Evolutionary conservation across 2,113 vertebrate species (phyloP), one percentile per base, ranked within the genome.

Genomic region (Rhadina sibilatrix): DNA sequence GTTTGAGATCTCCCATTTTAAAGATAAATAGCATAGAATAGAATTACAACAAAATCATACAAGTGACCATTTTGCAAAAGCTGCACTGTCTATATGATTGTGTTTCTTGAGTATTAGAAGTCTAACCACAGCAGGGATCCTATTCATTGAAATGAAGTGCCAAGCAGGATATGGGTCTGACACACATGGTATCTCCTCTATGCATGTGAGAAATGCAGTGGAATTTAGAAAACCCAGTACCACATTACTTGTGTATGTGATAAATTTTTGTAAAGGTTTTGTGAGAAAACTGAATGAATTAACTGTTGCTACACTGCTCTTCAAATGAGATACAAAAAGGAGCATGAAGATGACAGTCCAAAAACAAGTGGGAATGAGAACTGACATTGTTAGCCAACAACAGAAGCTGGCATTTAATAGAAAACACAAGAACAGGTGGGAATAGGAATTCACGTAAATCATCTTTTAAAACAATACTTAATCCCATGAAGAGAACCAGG

Each of bases 241-340:
- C 40, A 64, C 21, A 6, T 15, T 12, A 52, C 17, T 77, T 54
- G 15, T 28, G 33, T 24, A 24, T 0, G 0, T 23, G 12, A 1
- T 71, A 44, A 60, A 2, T 14, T 71, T 61, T 53, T 52, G n/a
- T 31, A n/a, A 82, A 76, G 9, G 24, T 42, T 42, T 23, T 81
- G 68, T 19, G 46, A 79, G 13, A 77, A 65, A 86, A 70, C 5
- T 6, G 24, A 35, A 22, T 49, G 2, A 78, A 75, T 50, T 53
- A 59, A 33, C 11, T 71, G 31, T 9, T 89, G 19, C 12, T 38
- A 19, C 19, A 40, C 23, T 25, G 37, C 4, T 79, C n/a, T 82
- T 91, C 66, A 74, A 69, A 40, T 10, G 12, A 70, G 82, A 53
- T 35, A 42, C 24, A 68, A 38, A 44, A n/a, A 31, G 47, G 15